phyloP scores from a whole-genome alignment of 2,888 invertebrate species.

The Opisthograptis luteolata region DNA sequence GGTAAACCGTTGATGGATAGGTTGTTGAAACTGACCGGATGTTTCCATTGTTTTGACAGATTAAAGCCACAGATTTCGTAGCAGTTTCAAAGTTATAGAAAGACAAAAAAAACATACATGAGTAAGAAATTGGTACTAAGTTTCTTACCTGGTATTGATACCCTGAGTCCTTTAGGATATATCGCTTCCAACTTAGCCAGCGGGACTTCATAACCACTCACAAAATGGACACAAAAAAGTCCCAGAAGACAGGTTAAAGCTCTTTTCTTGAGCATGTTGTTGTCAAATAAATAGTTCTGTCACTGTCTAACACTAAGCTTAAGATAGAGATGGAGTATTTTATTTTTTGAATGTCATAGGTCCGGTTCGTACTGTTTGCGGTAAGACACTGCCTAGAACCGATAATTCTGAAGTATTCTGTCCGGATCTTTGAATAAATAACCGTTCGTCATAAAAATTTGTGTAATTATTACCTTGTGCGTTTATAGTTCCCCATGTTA shows the following conservation, averaged over 20 bases:
- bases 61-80: too few species aligned
- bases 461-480: constrained; percentile 12
- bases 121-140: background rate
- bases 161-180: constrained; percentile 84
- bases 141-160: constrained; percentile 85
- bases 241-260: background rate
- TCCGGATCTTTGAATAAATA: constrained; percentile 19
- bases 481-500: constrained; percentile 10
- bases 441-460: background rate
- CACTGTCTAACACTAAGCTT: constrained; percentile 20
- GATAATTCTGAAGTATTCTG: constrained; percentile 8
- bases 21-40: too few species aligned
- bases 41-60: too few species aligned
- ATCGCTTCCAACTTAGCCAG: constrained; percentile 83
- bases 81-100: too few species aligned
- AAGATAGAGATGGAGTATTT: constrained; percentile 18
- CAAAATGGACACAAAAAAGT: constrained; percentile 22
- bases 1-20: too few species aligned
- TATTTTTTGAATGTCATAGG: background rate
- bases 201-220: constrained; percentile 67
- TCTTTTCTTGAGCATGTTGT: constrained; percentile 13
- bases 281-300: constrained; percentile 5
- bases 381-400: constrained; percentile 6
- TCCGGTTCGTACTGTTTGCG: background rate
- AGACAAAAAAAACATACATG: too few species aligned